phyloP scores from a whole-genome alignment of 2,888 invertebrate species.

The Reticulitermes lucifugus region DNA sequence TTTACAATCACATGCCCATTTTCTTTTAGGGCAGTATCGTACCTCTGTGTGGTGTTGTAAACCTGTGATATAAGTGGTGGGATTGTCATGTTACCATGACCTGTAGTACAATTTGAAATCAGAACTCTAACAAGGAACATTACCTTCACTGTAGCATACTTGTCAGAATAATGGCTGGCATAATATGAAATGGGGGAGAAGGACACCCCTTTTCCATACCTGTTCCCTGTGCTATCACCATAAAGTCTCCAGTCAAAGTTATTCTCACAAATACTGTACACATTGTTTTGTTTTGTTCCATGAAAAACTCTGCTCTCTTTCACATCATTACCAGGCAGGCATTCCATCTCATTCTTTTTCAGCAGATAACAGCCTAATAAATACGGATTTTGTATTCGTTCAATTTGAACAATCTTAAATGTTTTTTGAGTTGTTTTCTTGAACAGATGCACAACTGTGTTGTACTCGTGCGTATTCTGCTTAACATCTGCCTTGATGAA shows the following conservation, averaged over 20 bases:
- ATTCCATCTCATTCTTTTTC: constrained; percentile 14
- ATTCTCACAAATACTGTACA: constrained; percentile 7
- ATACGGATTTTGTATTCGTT: constrained; percentile 28
- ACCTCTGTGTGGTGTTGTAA: constrained; percentile 46
- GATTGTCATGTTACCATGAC: constrained; percentile 54
- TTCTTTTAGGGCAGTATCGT: constrained; percentile 57
- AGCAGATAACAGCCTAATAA: constrained; percentile 22
- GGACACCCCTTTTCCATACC: not conserved
- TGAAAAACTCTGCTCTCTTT: not conserved
- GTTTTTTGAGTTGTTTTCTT: not conserved
- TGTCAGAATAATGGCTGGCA: constrained; percentile 23
- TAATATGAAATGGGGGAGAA: constrained; percentile 24
- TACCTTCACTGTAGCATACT: constrained; percentile 50
- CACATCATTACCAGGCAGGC: not conserved
- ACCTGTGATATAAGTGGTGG: constrained; percentile 53
- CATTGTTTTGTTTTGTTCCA: not conserved
- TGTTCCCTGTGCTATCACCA: not conserved
- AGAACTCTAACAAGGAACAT: constrained; percentile 58
- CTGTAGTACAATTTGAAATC: constrained; percentile 53
- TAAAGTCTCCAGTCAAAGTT: constrained; percentile 15
- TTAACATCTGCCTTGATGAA: not conserved
- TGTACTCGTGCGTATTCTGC: not conserved
- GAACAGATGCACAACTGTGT: not conserved
- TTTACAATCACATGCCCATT: constrained; percentile 58
- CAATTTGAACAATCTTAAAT: not conserved